phyloP scores from a whole-genome alignment of 2,888 invertebrate species.

The Macaria liturata region DNA sequence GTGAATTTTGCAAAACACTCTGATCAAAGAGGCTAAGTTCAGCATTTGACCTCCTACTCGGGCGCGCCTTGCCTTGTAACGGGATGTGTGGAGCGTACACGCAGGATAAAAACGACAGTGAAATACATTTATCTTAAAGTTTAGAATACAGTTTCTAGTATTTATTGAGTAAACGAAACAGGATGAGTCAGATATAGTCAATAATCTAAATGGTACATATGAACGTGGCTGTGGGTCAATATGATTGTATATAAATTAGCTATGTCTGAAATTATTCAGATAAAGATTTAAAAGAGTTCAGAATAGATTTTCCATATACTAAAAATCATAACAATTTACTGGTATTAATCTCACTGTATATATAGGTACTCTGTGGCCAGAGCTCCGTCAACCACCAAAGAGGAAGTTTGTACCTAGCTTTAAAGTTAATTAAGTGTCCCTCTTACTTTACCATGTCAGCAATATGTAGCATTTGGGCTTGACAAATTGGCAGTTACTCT shows the following conservation, averaged over 20 bases:
- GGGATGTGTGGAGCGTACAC: slow-evolving; percentile 47
- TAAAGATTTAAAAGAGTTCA: too few species aligned
- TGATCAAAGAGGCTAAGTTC: slow-evolving; percentile 53
- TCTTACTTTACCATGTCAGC: slow-evolving; percentile 46
- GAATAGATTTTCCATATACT: too few species aligned
- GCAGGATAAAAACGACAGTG: slow-evolving; percentile 13
- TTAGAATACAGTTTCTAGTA: too few species aligned
- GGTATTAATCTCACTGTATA: too few species aligned
- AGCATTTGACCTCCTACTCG: slow-evolving; percentile 58
- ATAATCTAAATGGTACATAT: too few species aligned
- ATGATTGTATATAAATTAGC: too few species aligned
- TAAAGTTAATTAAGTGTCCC: slow-evolving; percentile 71
- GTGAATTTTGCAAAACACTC: slow-evolving; percentile 63
- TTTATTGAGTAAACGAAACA: too few species aligned
- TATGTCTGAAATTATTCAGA: too few species aligned
- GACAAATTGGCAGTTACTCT: slow-evolving; percentile 52
- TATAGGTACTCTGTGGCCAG: slow-evolving; percentile 11
- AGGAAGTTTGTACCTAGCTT: slow-evolving; percentile 64
- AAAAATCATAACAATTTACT: too few species aligned
- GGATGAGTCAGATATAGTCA: too few species aligned
- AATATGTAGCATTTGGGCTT: slow-evolving; percentile 52
- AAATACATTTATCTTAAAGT: neutral
- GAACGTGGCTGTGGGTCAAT: too few species aligned
- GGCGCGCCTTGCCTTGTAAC: slow-evolving; percentile 52
- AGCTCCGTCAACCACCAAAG: slow-evolving; percentile 30